Evolutionary conservation across 2,888 invertebrate species (phyloP).

Genomic region (Oligia strigilis): DNA sequence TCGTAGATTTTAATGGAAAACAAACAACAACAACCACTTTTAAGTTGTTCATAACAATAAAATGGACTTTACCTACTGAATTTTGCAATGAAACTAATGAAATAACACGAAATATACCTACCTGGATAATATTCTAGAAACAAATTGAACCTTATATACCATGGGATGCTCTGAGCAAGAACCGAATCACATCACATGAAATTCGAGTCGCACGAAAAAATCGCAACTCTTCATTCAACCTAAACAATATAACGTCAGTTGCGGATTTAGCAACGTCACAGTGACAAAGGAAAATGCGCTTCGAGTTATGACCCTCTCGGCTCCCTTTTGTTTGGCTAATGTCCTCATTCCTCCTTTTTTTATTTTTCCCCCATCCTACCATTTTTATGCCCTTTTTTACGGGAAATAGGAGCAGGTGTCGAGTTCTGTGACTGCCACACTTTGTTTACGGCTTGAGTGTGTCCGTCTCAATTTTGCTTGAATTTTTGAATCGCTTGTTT

Average conservation of each 20-base stretch:
- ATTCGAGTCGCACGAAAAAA: constrained; percentile 47
- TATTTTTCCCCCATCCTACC: constrained; percentile 70
- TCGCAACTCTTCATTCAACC: constrained; percentile 62
- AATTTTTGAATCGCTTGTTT: constrained; percentile 66
- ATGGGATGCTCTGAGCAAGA: not conserved
- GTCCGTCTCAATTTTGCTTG: constrained; percentile 74
- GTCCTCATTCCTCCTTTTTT: constrained; percentile 75
- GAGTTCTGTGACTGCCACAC: constrained; percentile 76
- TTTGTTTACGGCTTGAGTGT: constrained; percentile 76
- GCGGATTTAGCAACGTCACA: constrained; percentile 84
- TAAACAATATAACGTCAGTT: constrained; percentile 82
- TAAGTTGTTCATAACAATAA: not conserved
- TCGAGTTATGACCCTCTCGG: constrained; percentile 86
- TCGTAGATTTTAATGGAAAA: not conserved
- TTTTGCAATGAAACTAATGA: not conserved
- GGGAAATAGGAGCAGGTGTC: constrained; percentile 77
- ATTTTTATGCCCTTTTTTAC: constrained; percentile 76
- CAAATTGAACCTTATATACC: not conserved
- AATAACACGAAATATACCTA: not conserved
- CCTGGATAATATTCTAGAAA: not conserved
- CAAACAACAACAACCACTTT: not conserved
- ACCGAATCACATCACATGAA: not conserved
- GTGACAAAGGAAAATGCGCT: constrained; percentile 86
- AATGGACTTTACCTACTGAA: not conserved
- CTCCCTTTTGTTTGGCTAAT: constrained; percentile 87